A percentile compares a stretch with the other conserved stretches of the same genome.
Evolutionary conservation across 2,888 invertebrate species (phyloP).

Genomic region (Disparrhopalites patrizii): DNA sequence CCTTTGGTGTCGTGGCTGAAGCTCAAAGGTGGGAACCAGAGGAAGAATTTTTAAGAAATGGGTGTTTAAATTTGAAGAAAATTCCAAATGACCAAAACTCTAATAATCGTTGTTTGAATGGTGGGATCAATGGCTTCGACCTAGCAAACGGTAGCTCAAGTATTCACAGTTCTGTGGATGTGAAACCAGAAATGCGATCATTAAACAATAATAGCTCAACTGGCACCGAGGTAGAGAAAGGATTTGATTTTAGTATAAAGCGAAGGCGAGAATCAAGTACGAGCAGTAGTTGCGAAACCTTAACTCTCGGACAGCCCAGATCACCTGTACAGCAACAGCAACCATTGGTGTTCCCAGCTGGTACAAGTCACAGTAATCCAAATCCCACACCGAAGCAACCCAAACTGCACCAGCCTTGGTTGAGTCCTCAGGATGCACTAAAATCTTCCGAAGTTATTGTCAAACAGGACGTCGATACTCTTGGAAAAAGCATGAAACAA

Average conservation of each 20-base stretch:
- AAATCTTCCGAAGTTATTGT: slow-evolving; percentile 1
- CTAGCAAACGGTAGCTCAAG: background rate
- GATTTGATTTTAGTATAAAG: slow-evolving; percentile 27
- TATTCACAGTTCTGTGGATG: slow-evolving; percentile 10
- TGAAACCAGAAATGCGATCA: slow-evolving; percentile 22
- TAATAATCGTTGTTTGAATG: background rate
- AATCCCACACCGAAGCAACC: slow-evolving; percentile 12
- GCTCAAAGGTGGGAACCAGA: slow-evolving; percentile 45
- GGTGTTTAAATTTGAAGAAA: slow-evolving; percentile 43
- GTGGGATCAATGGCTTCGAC: background rate
- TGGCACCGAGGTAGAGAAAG: slow-evolving; percentile 1
- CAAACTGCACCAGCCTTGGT: slow-evolving; percentile 46
- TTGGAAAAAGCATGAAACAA: background rate
- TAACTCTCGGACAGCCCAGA: background rate
- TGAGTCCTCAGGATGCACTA: slow-evolving; percentile 35
- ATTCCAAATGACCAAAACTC: slow-evolving; percentile 33
- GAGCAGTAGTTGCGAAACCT: slow-evolving; percentile 15
- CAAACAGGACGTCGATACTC: slow-evolving; percentile 1
- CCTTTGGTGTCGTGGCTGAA: slow-evolving; percentile 42
- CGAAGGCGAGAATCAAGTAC: slow-evolving; percentile 27
- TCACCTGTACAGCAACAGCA: background rate
- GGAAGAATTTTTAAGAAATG: slow-evolving; percentile 38
- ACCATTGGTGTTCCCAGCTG: background rate
- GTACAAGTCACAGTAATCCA: background rate
- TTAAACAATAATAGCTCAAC: slow-evolving; percentile 15